Conservation (phyloP, 2,113 vertebrate species). For the Leuciscus idus region DNA sequence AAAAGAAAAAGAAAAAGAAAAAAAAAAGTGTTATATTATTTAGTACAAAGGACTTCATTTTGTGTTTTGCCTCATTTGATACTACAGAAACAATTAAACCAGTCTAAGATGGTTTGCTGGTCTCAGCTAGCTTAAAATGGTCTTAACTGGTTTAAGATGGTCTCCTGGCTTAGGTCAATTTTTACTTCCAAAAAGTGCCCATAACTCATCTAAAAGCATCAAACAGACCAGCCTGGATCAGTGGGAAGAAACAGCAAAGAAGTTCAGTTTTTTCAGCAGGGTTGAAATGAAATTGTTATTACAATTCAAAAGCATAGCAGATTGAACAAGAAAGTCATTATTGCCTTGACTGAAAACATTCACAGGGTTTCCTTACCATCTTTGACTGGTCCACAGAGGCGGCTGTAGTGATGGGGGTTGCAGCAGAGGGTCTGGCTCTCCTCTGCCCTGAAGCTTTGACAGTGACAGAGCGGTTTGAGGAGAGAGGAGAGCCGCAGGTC, state of each 20-base stretch:
- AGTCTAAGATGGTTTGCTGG: neutral
- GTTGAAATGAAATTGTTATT: neutral
- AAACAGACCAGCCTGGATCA: neutral
- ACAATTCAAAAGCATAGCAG: neutral
- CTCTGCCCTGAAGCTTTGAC: conserved; percentile 80
- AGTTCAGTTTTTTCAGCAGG: neutral
- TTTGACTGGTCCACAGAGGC: conserved; percentile 93
- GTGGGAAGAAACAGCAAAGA: neutral
- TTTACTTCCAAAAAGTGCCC: neutral
- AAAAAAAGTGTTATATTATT: neutral
- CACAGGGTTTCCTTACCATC: conserved; percentile 43
- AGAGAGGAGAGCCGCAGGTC: conserved; percentile 86
- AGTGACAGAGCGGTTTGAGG: conserved; percentile 87
- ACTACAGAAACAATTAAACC: neutral
- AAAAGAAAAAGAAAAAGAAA: too few relatives aligned
- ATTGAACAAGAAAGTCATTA: neutral
- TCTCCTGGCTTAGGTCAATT: neutral
- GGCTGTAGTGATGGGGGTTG: conserved; percentile 97
- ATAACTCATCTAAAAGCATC: neutral
- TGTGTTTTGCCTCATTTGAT: conserved; percentile 28
- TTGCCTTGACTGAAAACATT: neutral
- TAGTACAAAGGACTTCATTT: neutral
- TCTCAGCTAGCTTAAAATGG: neutral
- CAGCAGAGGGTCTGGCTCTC: conserved; percentile 85
- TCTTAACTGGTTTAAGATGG: neutral